These are phyloP conservation scores for Drepana falcataria DNA, from an alignment of 2,888 invertebrate species.

Conservation along the genomic window DNA sequence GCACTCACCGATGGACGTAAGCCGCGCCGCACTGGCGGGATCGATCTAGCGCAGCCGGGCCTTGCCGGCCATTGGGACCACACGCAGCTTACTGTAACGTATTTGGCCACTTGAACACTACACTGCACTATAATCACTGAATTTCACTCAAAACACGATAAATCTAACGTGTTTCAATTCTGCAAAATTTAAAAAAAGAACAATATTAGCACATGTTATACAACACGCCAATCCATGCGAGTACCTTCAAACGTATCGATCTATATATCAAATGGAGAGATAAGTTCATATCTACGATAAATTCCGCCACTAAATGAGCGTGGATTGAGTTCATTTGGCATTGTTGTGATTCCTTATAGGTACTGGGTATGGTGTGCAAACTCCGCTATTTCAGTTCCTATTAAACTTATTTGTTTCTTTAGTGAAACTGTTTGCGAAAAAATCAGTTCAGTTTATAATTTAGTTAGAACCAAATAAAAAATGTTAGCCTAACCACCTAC, in stretches of 20 bases:
- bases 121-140: slow-evolving; percentile 30
- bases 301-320: slow-evolving; percentile 35
- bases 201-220: neutral
- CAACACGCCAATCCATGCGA: slow-evolving; percentile 20
- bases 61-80: slow-evolving; percentile 43
- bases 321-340: slow-evolving; percentile 23
- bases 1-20: slow-evolving; percentile 45
- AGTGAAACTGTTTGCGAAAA: neutral
- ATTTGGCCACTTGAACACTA: slow-evolving; percentile 18
- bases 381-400: slow-evolving; percentile 3
- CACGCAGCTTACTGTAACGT: slow-evolving; percentile 21
- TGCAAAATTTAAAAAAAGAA: neutral
- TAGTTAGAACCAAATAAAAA: neutral
- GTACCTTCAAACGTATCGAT: slow-evolving; percentile 46
- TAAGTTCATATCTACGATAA: slow-evolving; percentile 49
- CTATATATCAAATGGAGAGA: slow-evolving; percentile 41
- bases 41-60: slow-evolving; percentile 64
- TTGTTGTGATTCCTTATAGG: slow-evolving; percentile 21
- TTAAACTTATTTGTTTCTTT: neutral
- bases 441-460: too few species aligned
- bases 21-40: slow-evolving; percentile 49
- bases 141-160: slow-evolving; percentile 16
- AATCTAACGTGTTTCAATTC: slow-evolving; percentile 1
- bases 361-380: too few species aligned
- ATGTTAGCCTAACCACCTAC: neutral